A percentile compares a stretch with the other conserved stretches of the same genome.
phyloP scores from a whole-genome alignment of 2,113 vertebrate species.

The Rhadina sibilatrix region DNA sequence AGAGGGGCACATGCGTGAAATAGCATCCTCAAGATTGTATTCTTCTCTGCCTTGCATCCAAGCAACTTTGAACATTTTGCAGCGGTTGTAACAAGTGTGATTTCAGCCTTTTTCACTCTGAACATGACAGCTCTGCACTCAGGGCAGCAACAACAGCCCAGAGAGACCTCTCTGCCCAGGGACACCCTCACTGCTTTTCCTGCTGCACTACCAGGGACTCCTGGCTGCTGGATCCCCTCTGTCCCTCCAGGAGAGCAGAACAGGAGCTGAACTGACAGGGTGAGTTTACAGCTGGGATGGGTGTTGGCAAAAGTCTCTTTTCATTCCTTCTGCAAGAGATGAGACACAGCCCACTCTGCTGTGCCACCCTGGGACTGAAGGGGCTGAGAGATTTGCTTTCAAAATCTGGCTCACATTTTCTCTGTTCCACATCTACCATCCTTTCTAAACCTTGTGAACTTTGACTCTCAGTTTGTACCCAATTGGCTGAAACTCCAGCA shows the following conservation, averaged over 20 bases:
- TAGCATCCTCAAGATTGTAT: background rate
- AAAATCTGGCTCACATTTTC: background rate
- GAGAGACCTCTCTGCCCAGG: background rate
- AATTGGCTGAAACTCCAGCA: background rate
- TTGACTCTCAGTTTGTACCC: background rate
- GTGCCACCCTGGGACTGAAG: background rate
- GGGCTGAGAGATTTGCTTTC: background rate
- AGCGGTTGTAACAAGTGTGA: background rate
- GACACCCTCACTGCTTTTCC: background rate
- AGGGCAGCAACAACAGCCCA: accelerated
- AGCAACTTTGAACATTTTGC: background rate
- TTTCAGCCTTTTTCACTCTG: background rate
- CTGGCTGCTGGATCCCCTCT: background rate
- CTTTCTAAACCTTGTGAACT: background rate
- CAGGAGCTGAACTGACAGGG: accelerated
- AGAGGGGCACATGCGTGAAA: background rate
- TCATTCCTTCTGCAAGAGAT: background rate
- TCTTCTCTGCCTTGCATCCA: background rate
- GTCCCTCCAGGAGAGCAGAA: background rate
- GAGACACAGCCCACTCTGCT: no score
- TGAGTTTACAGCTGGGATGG: background rate
- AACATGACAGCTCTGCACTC: background rate
- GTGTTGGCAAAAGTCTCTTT: background rate
- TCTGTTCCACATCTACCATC: background rate
- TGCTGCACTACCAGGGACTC: background rate